A percentile compares a stretch with the other conserved stretches of the same genome.
Conservation (phyloP, 2,888 invertebrate species). For the Rhagium mordax region DNA sequence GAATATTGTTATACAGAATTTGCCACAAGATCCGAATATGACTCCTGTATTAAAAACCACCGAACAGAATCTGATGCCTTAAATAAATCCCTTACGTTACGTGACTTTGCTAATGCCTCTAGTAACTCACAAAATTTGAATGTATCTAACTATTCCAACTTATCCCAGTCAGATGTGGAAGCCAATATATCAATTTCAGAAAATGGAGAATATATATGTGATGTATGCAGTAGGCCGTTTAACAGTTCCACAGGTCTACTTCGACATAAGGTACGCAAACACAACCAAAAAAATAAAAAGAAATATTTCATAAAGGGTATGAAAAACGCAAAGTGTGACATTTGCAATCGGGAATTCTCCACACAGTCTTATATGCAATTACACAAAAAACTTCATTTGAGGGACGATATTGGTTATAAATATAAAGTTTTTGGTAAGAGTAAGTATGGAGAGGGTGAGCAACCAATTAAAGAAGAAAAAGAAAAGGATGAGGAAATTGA, state of each 20-base stretch:
- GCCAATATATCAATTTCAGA: constrained; percentile 49
- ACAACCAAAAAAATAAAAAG: constrained; percentile 63
- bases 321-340: constrained; percentile 67
- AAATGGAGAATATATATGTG: constrained; percentile 60
- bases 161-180: constrained; percentile 46
- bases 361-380: constrained; percentile 66
- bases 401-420: constrained; percentile 64
- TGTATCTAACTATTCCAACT: constrained; percentile 37
- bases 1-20: constrained; percentile 62
- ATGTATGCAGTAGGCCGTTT: constrained; percentile 61
- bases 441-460: constrained; percentile 54
- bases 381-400: constrained; percentile 65
- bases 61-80: constrained; percentile 51
- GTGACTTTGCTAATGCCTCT: constrained; percentile 58
- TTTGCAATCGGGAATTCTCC: constrained; percentile 67
- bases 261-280: constrained; percentile 65
- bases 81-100: constrained; percentile 62
- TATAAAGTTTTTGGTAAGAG: constrained; percentile 64
- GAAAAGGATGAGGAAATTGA: constrained; percentile 38
- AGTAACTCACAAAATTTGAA: constrained; percentile 43
- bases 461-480: neutral
- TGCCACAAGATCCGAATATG: constrained; percentile 59
- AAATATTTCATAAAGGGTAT: constrained; percentile 67
- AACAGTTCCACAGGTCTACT: constrained; percentile 62
- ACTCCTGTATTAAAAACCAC: constrained; percentile 59